Percentiles rank a stretch among this genome's conserved stretches.
Conservation (phyloP, 2,797 vertebrate genomes). For the Acipenser oxyrinchus region DNA sequence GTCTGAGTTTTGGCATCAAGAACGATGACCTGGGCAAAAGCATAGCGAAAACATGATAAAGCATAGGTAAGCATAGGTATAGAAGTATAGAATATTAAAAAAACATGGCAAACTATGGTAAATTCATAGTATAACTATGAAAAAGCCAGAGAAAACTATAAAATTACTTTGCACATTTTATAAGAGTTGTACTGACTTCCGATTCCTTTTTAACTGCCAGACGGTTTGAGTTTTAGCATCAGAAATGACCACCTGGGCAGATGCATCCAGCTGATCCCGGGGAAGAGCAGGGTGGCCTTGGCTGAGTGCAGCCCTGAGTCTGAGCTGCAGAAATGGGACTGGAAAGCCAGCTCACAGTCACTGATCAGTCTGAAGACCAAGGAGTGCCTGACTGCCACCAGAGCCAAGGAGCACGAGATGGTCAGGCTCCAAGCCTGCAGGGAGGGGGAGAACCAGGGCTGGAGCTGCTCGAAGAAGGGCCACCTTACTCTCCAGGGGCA, state of each 20-base stretch:
- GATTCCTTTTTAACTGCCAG: conserved; percentile 33
- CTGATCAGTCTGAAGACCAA: conserved; percentile 50
- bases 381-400: conserved; percentile 58
- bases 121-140: not conserved
- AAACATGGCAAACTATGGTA: not conserved
- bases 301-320: conserved; percentile 47
- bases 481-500: conserved; percentile 56
- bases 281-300: conserved; percentile 43
- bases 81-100: not conserved
- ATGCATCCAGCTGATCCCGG: conserved; percentile 45
- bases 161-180: not conserved
- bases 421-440: conserved; percentile 58
- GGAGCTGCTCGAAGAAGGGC: conserved; percentile 75
- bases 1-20: no score
- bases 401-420: conserved; percentile 38
- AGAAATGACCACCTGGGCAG: conserved; percentile 62
- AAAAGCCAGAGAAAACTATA: not conserved
- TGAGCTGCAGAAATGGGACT: conserved; percentile 59
- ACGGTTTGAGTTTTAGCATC: conserved; percentile 56
- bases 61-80: not conserved
- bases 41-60: no score
- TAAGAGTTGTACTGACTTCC: not conserved
- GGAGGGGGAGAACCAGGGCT: conserved; percentile 47
- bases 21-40: no score
- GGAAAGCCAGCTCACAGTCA: conserved; percentile 41